These are phyloP conservation scores for Anolis carolinensis DNA, from an alignment of 2,113 vertebrate genomes.

Conservation along the genomic window DNA sequence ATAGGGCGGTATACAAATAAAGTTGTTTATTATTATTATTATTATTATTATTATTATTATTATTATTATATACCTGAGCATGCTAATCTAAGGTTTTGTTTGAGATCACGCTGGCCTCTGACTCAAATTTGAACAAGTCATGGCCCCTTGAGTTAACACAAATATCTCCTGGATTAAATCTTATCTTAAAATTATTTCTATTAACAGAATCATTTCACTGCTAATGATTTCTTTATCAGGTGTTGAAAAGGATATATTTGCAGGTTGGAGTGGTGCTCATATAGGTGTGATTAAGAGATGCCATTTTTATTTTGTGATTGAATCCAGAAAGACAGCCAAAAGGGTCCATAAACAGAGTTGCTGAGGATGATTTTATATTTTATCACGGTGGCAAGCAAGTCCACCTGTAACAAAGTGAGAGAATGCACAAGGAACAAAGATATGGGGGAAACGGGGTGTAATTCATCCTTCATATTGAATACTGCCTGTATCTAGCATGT, in stretches of 20 bases:
- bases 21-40: no score
- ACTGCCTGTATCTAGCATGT: background rate
- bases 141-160: slow-evolving; percentile 45
- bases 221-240: slow-evolving; percentile 68
- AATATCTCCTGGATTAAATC: slow-evolving; percentile 59
- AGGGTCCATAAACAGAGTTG: slow-evolving; percentile 70
- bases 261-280: slow-evolving; percentile 68
- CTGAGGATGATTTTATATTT: slow-evolving; percentile 72
- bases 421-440: slow-evolving; percentile 37
- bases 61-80: no score
- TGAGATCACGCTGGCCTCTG: slow-evolving; percentile 40
- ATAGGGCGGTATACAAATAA: no score
- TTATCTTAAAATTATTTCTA: slow-evolving; percentile 63
- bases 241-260: slow-evolving; percentile 61
- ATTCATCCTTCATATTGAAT: slow-evolving; percentile 65
- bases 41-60: no score
- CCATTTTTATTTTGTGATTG: slow-evolving; percentile 77
- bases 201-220: slow-evolving; percentile 65
- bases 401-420: slow-evolving; percentile 73
- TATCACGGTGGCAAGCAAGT: slow-evolving; percentile 39
- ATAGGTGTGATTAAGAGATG: slow-evolving; percentile 59
- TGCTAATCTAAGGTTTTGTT: slow-evolving; percentile 53
- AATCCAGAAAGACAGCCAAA: slow-evolving; percentile 66
- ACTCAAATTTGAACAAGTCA: slow-evolving; percentile 53
- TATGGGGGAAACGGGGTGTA: slow-evolving; percentile 58